Conservation (phyloP, 2,888 invertebrate genomes). For the Cheiracanthium punctorium region DNA sequence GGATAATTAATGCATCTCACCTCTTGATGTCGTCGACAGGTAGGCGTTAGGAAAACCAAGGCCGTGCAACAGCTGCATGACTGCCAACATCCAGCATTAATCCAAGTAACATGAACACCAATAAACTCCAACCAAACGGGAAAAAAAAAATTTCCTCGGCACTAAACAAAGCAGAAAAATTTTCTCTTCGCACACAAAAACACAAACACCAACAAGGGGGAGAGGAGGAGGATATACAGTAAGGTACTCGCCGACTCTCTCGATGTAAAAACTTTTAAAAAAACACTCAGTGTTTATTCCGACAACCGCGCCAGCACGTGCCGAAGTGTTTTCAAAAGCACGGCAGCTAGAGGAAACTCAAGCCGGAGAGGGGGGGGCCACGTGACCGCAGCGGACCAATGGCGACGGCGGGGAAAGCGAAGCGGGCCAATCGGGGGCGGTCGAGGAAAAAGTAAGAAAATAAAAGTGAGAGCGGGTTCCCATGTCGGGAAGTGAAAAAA, state of each 20-base stretch:
- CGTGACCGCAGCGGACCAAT: slow-evolving; percentile 5
- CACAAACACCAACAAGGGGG: neutral
- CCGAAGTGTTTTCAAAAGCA: slow-evolving; percentile 29
- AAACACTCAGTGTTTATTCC: slow-evolving; percentile 11
- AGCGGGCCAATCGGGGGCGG: neutral
- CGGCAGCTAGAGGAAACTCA: neutral
- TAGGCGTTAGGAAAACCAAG: slow-evolving; percentile 60
- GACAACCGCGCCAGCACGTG: slow-evolving; percentile 54
- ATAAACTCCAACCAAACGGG: neutral
- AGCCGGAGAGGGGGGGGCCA: neutral
- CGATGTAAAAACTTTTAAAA: neutral
- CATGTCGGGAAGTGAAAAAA: neutral
- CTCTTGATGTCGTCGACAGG: slow-evolving; percentile 37
- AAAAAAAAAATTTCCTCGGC: neutral
- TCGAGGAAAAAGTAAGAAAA: slow-evolving; percentile 19
- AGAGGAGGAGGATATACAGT: too few species aligned
- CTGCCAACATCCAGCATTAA: slow-evolving; percentile 40
- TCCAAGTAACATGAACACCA: neutral
- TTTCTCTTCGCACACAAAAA: neutral
- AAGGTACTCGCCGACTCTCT: neutral
- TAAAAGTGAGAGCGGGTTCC: neutral
- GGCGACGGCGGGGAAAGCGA: too few species aligned
- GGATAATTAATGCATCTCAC: too few species aligned
- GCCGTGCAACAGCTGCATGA: slow-evolving; percentile 60
- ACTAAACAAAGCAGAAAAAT: too few species aligned